Percentiles rank a stretch among this genome's conserved stretches.
Evolutionary conservation across 2,113 vertebrate genomes (phyloP).

Genomic region (human): DNA sequence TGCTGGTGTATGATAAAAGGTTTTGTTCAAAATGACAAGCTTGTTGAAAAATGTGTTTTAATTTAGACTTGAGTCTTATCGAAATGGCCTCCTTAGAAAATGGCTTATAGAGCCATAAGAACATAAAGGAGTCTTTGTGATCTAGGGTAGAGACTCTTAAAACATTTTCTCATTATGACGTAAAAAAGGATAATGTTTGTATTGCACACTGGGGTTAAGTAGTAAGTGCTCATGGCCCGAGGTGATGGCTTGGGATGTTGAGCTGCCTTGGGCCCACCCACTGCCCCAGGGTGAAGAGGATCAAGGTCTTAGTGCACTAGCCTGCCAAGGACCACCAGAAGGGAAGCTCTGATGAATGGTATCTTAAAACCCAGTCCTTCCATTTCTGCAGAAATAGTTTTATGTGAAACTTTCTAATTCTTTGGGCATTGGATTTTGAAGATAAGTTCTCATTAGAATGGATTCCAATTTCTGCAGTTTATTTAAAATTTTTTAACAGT

Average conservation of each 20-base stretch:
- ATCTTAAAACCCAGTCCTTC: background rate
- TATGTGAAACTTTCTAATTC: background rate
- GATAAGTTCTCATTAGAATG: background rate
- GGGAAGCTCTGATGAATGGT: background rate
- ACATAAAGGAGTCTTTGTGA: background rate
- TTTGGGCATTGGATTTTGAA: background rate
- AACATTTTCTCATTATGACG: background rate
- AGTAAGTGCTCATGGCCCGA: background rate
- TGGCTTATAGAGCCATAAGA: too few relatives aligned
- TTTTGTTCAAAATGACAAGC: background rate
- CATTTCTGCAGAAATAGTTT: background rate
- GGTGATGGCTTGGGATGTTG: background rate
- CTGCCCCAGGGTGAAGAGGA: background rate
- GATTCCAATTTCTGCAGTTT: background rate
- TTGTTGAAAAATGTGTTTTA: background rate
- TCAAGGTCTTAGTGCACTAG: fast-evolving
- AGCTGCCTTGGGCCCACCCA: background rate
- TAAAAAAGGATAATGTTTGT: background rate
- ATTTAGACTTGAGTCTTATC: background rate
- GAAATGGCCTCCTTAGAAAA: background rate
- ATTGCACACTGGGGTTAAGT: background rate
- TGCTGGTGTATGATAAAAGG: background rate
- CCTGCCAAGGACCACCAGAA: background rate
- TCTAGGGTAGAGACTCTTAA: background rate
- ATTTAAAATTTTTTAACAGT: background rate